Base-by-base conservation (phyloP, 2,797 vertebrate genomes). In the Channa striata region DNA sequence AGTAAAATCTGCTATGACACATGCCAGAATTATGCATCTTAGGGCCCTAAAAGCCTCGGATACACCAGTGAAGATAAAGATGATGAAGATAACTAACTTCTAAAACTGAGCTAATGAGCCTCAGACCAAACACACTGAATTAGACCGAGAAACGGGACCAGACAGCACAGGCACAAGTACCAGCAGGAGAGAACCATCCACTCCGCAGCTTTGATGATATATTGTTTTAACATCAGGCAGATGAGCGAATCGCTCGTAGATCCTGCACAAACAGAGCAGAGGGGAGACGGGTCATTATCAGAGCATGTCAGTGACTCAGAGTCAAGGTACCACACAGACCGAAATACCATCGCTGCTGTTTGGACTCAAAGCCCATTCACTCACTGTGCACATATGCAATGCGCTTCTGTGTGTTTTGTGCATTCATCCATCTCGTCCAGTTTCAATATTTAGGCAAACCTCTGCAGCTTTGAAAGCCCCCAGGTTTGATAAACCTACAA, bases 381-480 rank as follows among this genome's bases (percentile, higher is more conserved):
- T 50, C 77, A 4, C 25, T 65, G 63, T 36, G 42, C 72, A 36
- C 50, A 65, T 58, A 61, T 50, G 82, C 53, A 64, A n/a, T 59
- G 65, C 56, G 71, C 58, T 4, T 47, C 50, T 82, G 60, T 72
- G 54, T 77, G 59, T 59, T 54, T 2, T 37, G 69, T 43, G 78
- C 77, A 61, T 64, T 64, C 78, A 56, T 79, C 77, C 74, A 37
- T 66, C 72, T 70, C 66, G 74, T 80, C 65, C 81, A 74, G 52
- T 80, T 79, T 81, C 81, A 82, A 72, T 68, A 77, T 86, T 62
- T 61, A 58, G 50, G 57, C n/a, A 21, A 78, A 69, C 69, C 56
- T 19, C 44, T 34, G 11, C 51, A 47, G 36, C 74, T 67, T 77
- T 40, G 62, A 39, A 25, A 58, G 77, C 60, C 53, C 51, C 34